Base-by-base conservation (phyloP, 2,113 vertebrate genomes). In the Hoplias malabaricus region DNA sequence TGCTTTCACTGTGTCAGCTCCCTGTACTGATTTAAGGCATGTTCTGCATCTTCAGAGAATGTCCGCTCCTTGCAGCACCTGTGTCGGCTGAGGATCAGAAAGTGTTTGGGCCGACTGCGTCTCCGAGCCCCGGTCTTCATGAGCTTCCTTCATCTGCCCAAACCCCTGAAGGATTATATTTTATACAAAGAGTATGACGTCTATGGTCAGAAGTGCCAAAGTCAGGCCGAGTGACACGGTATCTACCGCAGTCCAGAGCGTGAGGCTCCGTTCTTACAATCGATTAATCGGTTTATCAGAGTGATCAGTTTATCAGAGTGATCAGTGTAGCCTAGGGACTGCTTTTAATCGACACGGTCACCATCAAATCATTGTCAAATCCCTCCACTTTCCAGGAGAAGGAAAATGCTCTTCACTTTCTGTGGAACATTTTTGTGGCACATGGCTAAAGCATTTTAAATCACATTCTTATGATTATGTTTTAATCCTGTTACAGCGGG, bases 61-160 rank as follows among this genome's bases (percentile, higher is more conserved):
- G 83, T 91, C 3, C 93, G 95, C 33, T 80, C 91, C 40, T 89
- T 99, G 77, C 92, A 96, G 91, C 97, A 99, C 75, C 90, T 99
- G 27, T 98, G 96, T 54, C 95, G 96, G 0, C 91, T 99, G 79
- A 91, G 82, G 84, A 98, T 99, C 85, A 91, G 96, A 2, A 90
- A 85, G 0, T 93, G 95, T 70, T 93, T 99, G 86, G 96, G 97
- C 1, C 93, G 93, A 0, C 89, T 96, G n/a, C 95, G 88, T 0
- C 90, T 99, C 10, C 91, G 97, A 0, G 96, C 96, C 1, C 94
- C 95, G 0, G 85, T 94, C 74, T 99, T 99, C 89, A 94, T 97
- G 95, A 95, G 93, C 69, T 96, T 96, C 86, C 90, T 99, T 69
- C 94, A 94, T 0, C 73, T 99, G 80, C 96, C 98, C 2, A 89